Conservation (phyloP, 2,113 vertebrate species). For the Hystrix cristata region DNA sequence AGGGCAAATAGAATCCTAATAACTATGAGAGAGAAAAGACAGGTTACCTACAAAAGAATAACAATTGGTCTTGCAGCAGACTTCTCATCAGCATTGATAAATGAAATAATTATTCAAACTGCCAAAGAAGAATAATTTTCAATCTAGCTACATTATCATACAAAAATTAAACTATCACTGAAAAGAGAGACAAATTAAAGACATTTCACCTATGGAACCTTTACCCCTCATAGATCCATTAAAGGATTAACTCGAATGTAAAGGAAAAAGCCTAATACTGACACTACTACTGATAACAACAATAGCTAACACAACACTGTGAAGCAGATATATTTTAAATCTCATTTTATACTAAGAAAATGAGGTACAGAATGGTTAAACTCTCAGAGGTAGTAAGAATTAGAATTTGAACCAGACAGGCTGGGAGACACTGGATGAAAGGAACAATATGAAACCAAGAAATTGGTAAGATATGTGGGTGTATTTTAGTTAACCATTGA, state of each 20-base stretch:
- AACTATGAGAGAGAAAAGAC: not conserved
- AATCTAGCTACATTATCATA: not conserved
- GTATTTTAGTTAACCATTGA: slow-evolving; percentile 20
- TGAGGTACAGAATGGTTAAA: not conserved
- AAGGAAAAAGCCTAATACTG: not conserved
- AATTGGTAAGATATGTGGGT: not conserved
- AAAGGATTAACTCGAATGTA: not conserved
- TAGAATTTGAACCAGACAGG: not conserved
- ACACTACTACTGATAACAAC: not conserved
- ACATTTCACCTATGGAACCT: not conserved
- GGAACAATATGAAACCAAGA: not conserved
- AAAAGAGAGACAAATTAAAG: slow-evolving; percentile 21
- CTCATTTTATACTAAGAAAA: not conserved
- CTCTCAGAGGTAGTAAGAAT: not conserved
- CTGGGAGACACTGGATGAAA: not conserved
- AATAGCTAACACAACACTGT: not conserved
- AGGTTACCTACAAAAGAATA: not conserved
- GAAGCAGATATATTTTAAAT: not conserved
- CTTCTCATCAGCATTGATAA: not conserved
- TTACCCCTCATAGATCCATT: not conserved
- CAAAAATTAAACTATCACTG: not conserved
- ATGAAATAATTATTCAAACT: slow-evolving; percentile 8
- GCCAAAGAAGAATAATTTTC: not conserved
- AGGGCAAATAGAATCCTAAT: not conserved
- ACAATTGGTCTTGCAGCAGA: not conserved